Conservation (phyloP, 2,888 invertebrate species). For the Bellardia pandia region DNA sequence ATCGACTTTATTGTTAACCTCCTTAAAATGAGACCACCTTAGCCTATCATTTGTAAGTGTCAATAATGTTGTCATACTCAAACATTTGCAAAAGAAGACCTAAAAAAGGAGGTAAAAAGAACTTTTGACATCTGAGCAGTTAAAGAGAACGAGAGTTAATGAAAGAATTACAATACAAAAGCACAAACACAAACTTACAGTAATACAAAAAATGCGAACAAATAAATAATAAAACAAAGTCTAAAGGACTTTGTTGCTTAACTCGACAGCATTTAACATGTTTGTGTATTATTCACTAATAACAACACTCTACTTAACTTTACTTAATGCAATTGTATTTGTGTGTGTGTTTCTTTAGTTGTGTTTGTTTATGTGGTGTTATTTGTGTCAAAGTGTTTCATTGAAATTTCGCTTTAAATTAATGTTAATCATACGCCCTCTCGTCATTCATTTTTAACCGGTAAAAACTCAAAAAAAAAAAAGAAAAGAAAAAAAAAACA, state of each 20-base stretch:
- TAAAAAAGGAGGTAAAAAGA: not conserved
- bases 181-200: slow-evolving; percentile 15
- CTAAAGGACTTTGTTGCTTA: slow-evolving; percentile 9
- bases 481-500: slow-evolving; percentile 24
- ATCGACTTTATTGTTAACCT: too few relatives aligned
- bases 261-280: slow-evolving; percentile 27
- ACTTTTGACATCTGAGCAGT: slow-evolving; percentile 35
- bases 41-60: not conserved
- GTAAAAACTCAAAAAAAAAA: not conserved
- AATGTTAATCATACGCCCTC: slow-evolving; percentile 59
- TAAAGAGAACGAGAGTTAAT: slow-evolving; percentile 41
- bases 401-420: slow-evolving; percentile 47
- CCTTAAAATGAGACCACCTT: too few relatives aligned
- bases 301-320: not conserved
- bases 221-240: slow-evolving; percentile 32
- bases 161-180: slow-evolving; percentile 43
- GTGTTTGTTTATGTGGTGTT: slow-evolving; percentile 5
- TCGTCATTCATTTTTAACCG: not conserved
- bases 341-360: not conserved
- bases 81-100: not conserved
- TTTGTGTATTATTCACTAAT: slow-evolving; percentile 32
- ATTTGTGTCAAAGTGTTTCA: slow-evolving; percentile 35
- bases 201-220: slow-evolving; percentile 8
- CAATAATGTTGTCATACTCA: not conserved
- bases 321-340: not conserved